A percentile compares a stretch with the other conserved stretches of the same genome.
Evolutionary conservation across 2,797 vertebrate genomes (phyloP).

Genomic region (Chromis chromis): DNA sequence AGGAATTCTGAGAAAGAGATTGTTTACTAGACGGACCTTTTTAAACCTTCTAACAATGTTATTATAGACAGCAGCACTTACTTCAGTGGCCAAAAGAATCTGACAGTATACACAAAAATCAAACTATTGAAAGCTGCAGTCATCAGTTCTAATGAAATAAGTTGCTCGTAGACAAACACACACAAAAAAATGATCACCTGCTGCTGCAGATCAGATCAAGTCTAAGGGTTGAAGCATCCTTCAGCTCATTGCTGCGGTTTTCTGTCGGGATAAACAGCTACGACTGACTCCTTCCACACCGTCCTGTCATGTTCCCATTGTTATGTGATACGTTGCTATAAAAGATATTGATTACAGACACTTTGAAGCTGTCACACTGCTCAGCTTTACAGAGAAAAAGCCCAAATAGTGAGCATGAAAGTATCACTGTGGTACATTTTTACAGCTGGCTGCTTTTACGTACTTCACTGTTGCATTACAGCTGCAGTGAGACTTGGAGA

Average conservation of each 20-base stretch:
- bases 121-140: neutral
- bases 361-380: neutral
- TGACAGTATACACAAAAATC: neutral
- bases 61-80: neutral
- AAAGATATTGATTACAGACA: neutral
- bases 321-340: neutral
- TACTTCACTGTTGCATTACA: neutral
- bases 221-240: neutral
- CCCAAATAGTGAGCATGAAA: neutral
- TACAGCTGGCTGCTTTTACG: neutral
- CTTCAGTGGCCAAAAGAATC: no score
- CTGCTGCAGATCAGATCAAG: neutral
- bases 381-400: neutral
- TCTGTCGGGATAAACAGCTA: neutral
- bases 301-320: neutral
- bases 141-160: neutral
- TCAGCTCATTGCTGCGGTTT: no score
- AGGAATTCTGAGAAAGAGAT: constrained; percentile 2
- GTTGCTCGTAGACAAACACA: neutral
- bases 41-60: neutral
- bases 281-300: no score
- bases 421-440: neutral
- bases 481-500: neutral
- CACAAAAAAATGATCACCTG: neutral
- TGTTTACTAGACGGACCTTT: neutral